These are phyloP conservation scores for Propithecus deckenii DNA, from an alignment of 2,797 vertebrate species.

Conservation along the genomic window DNA sequence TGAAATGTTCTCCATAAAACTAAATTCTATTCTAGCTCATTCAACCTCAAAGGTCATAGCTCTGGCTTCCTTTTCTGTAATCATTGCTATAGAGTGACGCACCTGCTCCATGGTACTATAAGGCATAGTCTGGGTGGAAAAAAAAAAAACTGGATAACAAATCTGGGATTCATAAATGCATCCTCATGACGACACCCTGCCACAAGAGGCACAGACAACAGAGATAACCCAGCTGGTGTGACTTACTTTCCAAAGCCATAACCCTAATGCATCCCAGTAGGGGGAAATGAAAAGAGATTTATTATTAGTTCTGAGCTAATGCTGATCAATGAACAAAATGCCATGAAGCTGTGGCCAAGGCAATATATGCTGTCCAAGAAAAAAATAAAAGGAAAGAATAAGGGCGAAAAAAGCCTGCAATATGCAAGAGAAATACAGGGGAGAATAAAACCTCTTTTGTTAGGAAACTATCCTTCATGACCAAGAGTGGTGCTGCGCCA, in stretches of 20 bases:
- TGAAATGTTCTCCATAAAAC: neutral
- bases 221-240: slow-evolving; percentile 74
- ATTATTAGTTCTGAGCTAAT: slow-evolving; percentile 51
- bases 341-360: slow-evolving; percentile 26
- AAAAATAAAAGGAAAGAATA: neutral
- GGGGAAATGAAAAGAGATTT: slow-evolving; percentile 66
- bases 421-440: slow-evolving; percentile 40
- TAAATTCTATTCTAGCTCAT: neutral
- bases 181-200: slow-evolving; percentile 47
- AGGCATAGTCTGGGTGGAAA: neutral
- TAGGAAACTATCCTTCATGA: slow-evolving; percentile 62
- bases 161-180: slow-evolving; percentile 65
- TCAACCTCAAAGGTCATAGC: neutral
- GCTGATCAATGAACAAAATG: slow-evolving; percentile 47
- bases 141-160: slow-evolving; percentile 21
- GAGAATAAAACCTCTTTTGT: slow-evolving; percentile 62
- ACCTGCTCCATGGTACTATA: neutral
- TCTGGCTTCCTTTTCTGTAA: neutral
- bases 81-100: neutral
- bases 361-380: neutral
- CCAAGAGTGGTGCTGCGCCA: slow-evolving; percentile 31
- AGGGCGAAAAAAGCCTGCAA: accelerated
- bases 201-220: slow-evolving; percentile 45
- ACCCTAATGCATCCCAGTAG: slow-evolving; percentile 41
- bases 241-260: slow-evolving; percentile 76